Percentiles rank a stretch among this genome's conserved stretches.
Conservation (phyloP, 2,888 invertebrate genomes). For the Latheticus oryzae region DNA sequence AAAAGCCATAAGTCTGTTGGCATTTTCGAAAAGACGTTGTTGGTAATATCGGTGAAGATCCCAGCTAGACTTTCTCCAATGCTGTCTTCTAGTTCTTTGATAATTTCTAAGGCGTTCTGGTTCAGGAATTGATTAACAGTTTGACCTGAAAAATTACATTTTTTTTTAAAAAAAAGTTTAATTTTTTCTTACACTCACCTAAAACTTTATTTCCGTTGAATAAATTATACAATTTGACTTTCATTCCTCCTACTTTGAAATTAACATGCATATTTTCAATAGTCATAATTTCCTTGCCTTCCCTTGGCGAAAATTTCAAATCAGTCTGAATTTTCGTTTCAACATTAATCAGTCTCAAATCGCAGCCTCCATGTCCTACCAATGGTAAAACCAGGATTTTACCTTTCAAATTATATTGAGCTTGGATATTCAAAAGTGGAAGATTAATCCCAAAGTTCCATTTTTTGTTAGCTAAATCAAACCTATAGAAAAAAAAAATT, state of each 20-base stretch:
- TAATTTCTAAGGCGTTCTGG: slow-evolving; percentile 71
- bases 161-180: background rate
- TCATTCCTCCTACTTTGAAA: slow-evolving; percentile 69
- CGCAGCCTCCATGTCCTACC: slow-evolving; percentile 70
- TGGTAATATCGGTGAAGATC: slow-evolving; percentile 70
- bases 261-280: slow-evolving; percentile 70
- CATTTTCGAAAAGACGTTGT: slow-evolving; percentile 70
- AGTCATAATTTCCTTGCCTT: slow-evolving; percentile 64
- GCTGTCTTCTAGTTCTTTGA: slow-evolving; percentile 70
- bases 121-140: slow-evolving; percentile 72
- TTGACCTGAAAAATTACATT: slow-evolving; percentile 62
- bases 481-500: slow-evolving; percentile 57
- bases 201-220: slow-evolving; percentile 74
- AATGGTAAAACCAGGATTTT: slow-evolving; percentile 71
- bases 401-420: slow-evolving; percentile 71
- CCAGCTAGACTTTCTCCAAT: slow-evolving; percentile 68
- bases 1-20: slow-evolving; percentile 70
- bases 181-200: slow-evolving; percentile 62
- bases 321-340: slow-evolving; percentile 68
- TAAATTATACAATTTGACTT: slow-evolving; percentile 69
- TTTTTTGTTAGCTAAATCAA: slow-evolving; percentile 67
- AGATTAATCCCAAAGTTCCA: slow-evolving; percentile 70
- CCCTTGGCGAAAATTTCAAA: slow-evolving; percentile 65
- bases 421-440: slow-evolving; percentile 69
- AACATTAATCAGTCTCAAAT: slow-evolving; percentile 68